phyloP scores from a whole-genome alignment of 2,797 vertebrate species.

The Fistularia tabacaria region DNA sequence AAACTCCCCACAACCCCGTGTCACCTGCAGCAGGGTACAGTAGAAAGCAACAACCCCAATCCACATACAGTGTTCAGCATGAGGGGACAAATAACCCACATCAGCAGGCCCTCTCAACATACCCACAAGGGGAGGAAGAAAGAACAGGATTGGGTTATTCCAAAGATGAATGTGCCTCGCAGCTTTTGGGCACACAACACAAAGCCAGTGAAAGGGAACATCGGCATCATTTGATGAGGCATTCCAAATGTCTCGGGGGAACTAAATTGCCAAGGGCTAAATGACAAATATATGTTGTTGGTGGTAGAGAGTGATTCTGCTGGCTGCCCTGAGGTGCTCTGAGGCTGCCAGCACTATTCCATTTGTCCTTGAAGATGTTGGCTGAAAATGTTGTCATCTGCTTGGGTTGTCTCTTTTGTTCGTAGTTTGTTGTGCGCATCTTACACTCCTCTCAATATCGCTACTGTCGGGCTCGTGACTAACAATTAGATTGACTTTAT shows the following conservation, averaged over 20 bases:
- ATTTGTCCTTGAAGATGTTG: slow-evolving; percentile 77
- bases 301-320: slow-evolving; percentile 67
- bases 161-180: slow-evolving; percentile 77
- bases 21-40: not conserved
- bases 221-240: slow-evolving; percentile 80
- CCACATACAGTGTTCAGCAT: slow-evolving; percentile 62
- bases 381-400: slow-evolving; percentile 68
- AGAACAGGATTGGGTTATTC: slow-evolving; percentile 74
- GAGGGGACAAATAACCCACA: slow-evolving; percentile 71
- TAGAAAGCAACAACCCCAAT: slow-evolving; percentile 12
- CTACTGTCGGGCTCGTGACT: slow-evolving; percentile 19
- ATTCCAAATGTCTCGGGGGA: slow-evolving; percentile 70
- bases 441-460: slow-evolving; percentile 29
- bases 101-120: slow-evolving; percentile 64
- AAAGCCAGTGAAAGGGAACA: slow-evolving; percentile 77
- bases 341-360: slow-evolving; percentile 65
- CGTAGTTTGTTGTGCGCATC: slow-evolving; percentile 40
- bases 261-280: slow-evolving; percentile 70
- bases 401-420: slow-evolving; percentile 55
- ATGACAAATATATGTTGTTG: slow-evolving; percentile 77
- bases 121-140: slow-evolving; percentile 61
- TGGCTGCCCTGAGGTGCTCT: slow-evolving; percentile 66
- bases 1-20: too few relatives aligned
- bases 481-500: not conserved
- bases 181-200: slow-evolving; percentile 80